These are phyloP conservation scores for Drosophila repleta DNA, from an alignment of 1,140 invertebrate genomes.

Conservation along the genomic window DNA sequence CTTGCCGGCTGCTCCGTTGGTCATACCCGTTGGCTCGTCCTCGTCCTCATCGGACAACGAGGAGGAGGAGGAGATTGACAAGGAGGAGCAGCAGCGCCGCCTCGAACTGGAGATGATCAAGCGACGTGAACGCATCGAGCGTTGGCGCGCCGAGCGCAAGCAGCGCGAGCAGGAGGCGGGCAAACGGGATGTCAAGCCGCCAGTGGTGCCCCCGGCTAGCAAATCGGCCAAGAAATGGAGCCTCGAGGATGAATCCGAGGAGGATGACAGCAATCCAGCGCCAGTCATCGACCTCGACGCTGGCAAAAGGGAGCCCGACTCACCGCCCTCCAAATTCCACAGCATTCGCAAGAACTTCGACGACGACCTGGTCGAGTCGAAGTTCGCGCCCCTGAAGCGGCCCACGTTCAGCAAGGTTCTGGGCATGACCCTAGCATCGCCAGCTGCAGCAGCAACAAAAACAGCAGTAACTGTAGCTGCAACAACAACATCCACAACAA, in stretches of 20 bases:
- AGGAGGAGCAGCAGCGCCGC: slow-evolving; percentile 93
- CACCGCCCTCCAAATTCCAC: slow-evolving; percentile 76
- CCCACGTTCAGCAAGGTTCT: slow-evolving; percentile 65
- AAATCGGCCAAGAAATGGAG: slow-evolving; percentile 94
- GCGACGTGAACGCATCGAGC: slow-evolving; percentile 95
- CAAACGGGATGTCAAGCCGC: slow-evolving; percentile 87
- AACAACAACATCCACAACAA: neutral
- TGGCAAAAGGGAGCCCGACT: slow-evolving; percentile 65
- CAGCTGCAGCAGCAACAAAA: neutral
- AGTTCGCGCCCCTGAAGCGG: slow-evolving; percentile 64
- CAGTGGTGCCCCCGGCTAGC: slow-evolving; percentile 64
- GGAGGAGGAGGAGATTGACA: slow-evolving; percentile 71
- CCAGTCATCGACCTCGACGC: slow-evolving; percentile 29
- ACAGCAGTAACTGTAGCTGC: neutral
- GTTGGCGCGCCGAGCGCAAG: slow-evolving; percentile 95
- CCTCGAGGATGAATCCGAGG: slow-evolving; percentile 94
- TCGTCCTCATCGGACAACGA: slow-evolving; percentile 56
- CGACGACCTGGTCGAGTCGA: slow-evolving; percentile 86
- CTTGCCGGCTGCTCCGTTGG: slow-evolving; percentile 22
- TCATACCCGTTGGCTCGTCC: slow-evolving; percentile 65
- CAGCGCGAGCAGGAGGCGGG: slow-evolving; percentile 91
- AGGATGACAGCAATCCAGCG: slow-evolving; percentile 85
- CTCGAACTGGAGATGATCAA: slow-evolving; percentile 98
- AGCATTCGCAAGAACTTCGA: slow-evolving; percentile 85
- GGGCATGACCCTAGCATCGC: slow-evolving; percentile 37